Base-by-base conservation (phyloP, 2,888 invertebrate species). In the Tenthredo scrophulariae region DNA sequence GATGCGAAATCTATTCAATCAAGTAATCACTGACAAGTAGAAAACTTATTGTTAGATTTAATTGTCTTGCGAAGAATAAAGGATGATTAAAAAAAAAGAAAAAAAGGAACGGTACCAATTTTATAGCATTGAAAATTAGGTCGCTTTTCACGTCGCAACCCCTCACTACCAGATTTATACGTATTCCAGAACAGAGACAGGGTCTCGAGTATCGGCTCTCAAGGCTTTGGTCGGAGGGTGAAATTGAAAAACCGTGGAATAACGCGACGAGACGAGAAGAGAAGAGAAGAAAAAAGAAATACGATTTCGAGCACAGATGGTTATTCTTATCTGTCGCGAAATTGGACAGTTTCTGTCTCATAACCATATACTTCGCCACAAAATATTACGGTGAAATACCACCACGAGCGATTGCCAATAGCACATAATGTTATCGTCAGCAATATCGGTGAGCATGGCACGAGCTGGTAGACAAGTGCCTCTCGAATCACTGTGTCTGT, bases 271-370 rank as follows among this genome's bases (percentile, higher is more conserved):
- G 75, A 72, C 29, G 67, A 67, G 26, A 67, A 18, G 22, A 67
- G 29, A 67, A 67, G 29, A 54, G 54, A 58, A 22, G 65, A 62
- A 62, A 70, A 13, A 33, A 37, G 29, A 77, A 29, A n/a, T 62
- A 54, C 33, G 62, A 22, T 62, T 37, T 58, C 6, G n/a, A 58
- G 22, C 62, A 62, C 80, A 58, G 9, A 40, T 80, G 58, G 80
- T 37, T 77, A 77, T 46, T 77, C 15, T 77, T 77, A 77, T 77
- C 54, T 54, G 77, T 77, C 77, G n/a, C 26, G 18, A 77, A 77
- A 77, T 77, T 77, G 50, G 29, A 50, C 77, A 77, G 29, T 54
- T 46, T 50, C 50, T 54, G 75, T 77, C 54, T 26, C 75, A 18
- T 50, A 29, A 77, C 50, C 29, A 43, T 74, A 74, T 43, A 74